Percentiles rank a stretch among this genome's conserved stretches.
phyloP scores from a whole-genome alignment of 2,888 invertebrate genomes.

The Lamproptera curius region DNA sequence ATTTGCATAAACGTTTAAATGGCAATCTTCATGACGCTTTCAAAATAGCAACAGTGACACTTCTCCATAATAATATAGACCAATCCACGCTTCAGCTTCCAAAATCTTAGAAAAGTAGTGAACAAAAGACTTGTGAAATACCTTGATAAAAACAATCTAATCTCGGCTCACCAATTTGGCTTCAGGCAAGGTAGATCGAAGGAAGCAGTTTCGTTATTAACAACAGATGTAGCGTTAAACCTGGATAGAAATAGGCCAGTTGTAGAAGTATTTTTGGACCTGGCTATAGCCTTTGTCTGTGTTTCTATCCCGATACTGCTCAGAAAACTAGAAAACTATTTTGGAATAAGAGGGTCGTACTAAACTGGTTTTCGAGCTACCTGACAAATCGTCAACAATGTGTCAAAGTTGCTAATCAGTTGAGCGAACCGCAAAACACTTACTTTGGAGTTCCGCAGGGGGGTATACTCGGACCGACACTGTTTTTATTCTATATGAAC shows the following conservation, averaged over 20 bases:
- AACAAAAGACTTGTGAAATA: not conserved
- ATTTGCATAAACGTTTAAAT: not conserved
- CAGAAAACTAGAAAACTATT: conserved; percentile 8
- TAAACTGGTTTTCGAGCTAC: not conserved
- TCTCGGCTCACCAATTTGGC: conserved; percentile 22
- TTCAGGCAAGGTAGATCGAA: too few species aligned
- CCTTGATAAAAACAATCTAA: conserved; percentile 9
- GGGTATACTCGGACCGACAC: conserved; percentile 21
- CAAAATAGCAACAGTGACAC: conserved; percentile 15
- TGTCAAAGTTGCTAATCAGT: not conserved
- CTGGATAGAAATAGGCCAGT: conserved; percentile 8
- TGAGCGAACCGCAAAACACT: not conserved
- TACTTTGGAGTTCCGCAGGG: conserved; percentile 2
- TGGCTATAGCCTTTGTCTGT: conserved; percentile 21
- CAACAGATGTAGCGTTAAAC: not conserved
- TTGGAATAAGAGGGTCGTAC: too few species aligned
- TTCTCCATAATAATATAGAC: not conserved
- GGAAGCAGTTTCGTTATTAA: conserved; percentile 13
- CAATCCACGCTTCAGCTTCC: not conserved
- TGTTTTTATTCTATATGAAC: conserved; percentile 20
- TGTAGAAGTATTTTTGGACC: conserved; percentile 18
- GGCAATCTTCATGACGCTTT: conserved; percentile 18
- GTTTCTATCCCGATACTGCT: conserved; percentile 7
- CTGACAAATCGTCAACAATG: not conserved
- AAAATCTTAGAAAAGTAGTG: not conserved